A percentile compares a stretch with the other conserved stretches of the same genome.
phyloP scores from a whole-genome alignment of 2,888 invertebrate genomes.

The Pomacea canaliculata region DNA sequence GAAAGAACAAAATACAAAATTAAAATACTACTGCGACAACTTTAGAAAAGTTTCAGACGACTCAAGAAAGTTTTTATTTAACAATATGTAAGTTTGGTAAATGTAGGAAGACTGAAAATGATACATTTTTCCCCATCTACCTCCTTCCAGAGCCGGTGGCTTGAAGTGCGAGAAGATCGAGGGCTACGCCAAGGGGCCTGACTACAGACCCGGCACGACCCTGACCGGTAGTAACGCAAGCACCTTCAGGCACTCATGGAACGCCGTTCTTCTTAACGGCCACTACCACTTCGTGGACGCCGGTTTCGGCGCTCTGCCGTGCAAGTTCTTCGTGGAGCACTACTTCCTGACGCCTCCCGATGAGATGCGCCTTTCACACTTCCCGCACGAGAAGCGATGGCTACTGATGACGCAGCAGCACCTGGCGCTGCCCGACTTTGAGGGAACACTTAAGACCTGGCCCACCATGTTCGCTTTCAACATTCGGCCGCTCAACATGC shows the following conservation, averaged over 20 bases:
- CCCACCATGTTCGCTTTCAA: slow-evolving; percentile 61
- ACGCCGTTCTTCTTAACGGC: slow-evolving; percentile 50
- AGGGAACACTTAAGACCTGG: slow-evolving; percentile 55
- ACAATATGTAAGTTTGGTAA: no score
- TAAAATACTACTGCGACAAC: no score
- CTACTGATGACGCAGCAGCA: slow-evolving; percentile 46
- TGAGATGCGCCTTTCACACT: slow-evolving; percentile 55
- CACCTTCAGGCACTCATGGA: slow-evolving; percentile 51
- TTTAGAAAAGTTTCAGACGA: no score
- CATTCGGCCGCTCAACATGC: slow-evolving; percentile 58
- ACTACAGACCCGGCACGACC: slow-evolving; percentile 54
- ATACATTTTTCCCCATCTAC: no score
- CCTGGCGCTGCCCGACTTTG: slow-evolving; percentile 47
- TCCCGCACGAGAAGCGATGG: slow-evolving; percentile 56
- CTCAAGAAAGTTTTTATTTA: no score
- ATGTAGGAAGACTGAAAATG: no score
- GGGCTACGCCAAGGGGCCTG: slow-evolving; percentile 51
- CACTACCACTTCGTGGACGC: slow-evolving; percentile 54
- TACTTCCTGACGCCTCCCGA: slow-evolving; percentile 57
- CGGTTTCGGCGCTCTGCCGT: slow-evolving; percentile 46
- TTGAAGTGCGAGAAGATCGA: slow-evolving; percentile 54
- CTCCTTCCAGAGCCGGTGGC: slow-evolving; percentile 43
- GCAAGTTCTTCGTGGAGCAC: slow-evolving; percentile 55
- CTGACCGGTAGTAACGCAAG: slow-evolving; percentile 34
- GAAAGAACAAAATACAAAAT: no score